Evolutionary conservation across 2,888 invertebrate species (phyloP).

Genomic region (Nyleta sp.): DNA sequence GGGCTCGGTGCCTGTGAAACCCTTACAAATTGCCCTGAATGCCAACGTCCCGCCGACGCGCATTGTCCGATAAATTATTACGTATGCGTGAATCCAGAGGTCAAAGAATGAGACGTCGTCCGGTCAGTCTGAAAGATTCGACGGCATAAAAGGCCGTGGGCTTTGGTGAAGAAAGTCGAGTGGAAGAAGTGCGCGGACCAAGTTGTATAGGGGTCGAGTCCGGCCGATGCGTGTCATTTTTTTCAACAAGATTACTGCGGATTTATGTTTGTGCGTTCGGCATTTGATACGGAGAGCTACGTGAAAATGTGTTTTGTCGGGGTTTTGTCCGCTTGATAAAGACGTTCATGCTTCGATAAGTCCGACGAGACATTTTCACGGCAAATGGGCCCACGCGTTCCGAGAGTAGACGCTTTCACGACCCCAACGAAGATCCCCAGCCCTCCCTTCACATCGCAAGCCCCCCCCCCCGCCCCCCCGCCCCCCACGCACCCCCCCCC

Average conservation of each 20-base stretch:
- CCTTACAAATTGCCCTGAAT: conserved; percentile 68
- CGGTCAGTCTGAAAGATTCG: conserved; percentile 38
- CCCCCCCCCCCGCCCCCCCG: too few relatives aligned
- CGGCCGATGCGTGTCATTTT: conserved; percentile 33
- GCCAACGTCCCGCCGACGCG: conserved; percentile 67
- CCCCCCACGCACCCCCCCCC: too few relatives aligned
- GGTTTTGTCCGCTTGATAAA: conserved; percentile 36
- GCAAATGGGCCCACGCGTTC: too few relatives aligned
- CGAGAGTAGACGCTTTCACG: too few relatives aligned
- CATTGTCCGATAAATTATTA: conserved; percentile 75
- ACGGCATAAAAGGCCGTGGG: conserved; percentile 29
- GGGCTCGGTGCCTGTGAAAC: conserved; percentile 51
- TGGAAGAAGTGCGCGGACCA: conserved; percentile 54
- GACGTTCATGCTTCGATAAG: conserved; percentile 34
- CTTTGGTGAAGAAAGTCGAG: conserved; percentile 51
- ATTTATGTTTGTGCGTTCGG: conserved; percentile 54
- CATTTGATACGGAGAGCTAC: conserved; percentile 42
- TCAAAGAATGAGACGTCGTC: conserved; percentile 46
- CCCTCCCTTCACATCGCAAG: too few relatives aligned
- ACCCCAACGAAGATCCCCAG: too few relatives aligned
- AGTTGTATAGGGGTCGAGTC: conserved; percentile 7
- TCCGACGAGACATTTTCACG: neutral
- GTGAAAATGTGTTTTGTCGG: conserved; percentile 37
- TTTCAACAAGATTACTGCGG: conserved; percentile 29
- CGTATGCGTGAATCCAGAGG: conserved; percentile 63